Percentiles rank a stretch among this genome's conserved stretches.
Conservation (phyloP, 2,113 vertebrate genomes). For the Rhinolophus sinicus region DNA sequence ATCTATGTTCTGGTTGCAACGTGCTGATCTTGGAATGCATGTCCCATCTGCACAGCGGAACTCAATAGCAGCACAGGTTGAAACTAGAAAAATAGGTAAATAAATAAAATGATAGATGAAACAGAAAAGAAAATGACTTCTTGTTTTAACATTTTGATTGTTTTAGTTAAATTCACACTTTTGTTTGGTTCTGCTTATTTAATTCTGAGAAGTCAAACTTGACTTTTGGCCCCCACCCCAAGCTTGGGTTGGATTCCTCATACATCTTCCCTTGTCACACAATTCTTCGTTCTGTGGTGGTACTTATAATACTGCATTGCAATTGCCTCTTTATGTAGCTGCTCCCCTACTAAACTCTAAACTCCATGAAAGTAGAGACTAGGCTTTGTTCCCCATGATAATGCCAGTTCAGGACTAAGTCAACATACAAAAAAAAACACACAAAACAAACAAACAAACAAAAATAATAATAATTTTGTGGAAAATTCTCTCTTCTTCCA, state of each 20-base stretch:
- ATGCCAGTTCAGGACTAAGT: background rate
- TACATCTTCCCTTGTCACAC: background rate
- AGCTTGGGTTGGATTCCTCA: background rate
- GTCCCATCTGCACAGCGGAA: slow-evolving; percentile 93
- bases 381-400: background rate
- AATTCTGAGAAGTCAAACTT: background rate
- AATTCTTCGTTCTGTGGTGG: background rate
- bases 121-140: background rate
- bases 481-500: background rate
- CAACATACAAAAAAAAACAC: background rate
- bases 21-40: slow-evolving; percentile 92
- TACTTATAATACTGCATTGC: background rate
- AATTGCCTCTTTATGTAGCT: background rate
- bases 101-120: background rate
- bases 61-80: slow-evolving; percentile 91
- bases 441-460: background rate
- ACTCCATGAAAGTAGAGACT: background rate
- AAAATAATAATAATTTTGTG: background rate
- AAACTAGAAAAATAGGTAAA: slow-evolving; percentile 83
- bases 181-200: background rate
- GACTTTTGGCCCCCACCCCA: background rate
- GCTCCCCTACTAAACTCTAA: background rate
- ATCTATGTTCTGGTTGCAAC: slow-evolving; percentile 97
- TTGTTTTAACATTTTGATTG: background rate
- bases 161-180: background rate